A percentile compares a stretch with the other conserved stretches of the same genome.
These are phyloP conservation scores for Drosophila obscura DNA, from an alignment of 1,140 invertebrate genomes.

Conservation along the genomic window DNA sequence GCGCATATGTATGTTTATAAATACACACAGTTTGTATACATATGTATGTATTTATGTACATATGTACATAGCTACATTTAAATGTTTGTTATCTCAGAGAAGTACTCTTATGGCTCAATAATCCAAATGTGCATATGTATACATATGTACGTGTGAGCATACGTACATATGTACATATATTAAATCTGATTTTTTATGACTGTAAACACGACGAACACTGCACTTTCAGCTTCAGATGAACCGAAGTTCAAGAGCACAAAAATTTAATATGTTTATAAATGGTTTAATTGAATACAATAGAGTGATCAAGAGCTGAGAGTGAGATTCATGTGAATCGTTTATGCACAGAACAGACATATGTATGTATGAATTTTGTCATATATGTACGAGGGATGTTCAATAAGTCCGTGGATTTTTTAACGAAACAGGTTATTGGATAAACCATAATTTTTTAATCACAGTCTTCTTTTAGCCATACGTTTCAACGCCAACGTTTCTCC, in stretches of 20 bases:
- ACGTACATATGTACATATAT: slow-evolving; percentile 11
- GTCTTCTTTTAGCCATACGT: too few species aligned
- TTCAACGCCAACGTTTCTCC: too few species aligned
- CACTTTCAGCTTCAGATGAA: slow-evolving; percentile 52
- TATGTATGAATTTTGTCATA: slow-evolving; percentile 11
- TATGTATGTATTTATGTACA: slow-evolving; percentile 44
- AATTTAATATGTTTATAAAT: slow-evolving; percentile 77
- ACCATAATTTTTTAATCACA: too few species aligned
- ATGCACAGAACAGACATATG: slow-evolving; percentile 15
- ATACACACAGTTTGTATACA: slow-evolving; percentile 32
- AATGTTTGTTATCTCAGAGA: slow-evolving; percentile 23
- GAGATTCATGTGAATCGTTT: slow-evolving; percentile 39
- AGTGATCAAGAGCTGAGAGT: slow-evolving; percentile 52
- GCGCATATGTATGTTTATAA: slow-evolving; percentile 13
- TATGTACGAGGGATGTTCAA: neutral
- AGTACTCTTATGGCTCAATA: neutral
- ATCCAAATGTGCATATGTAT: slow-evolving; percentile 1
- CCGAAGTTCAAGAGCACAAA: slow-evolving; percentile 78
- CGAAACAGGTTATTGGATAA: neutral
- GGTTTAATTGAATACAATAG: slow-evolving; percentile 78
- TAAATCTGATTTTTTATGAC: slow-evolving; percentile 13
- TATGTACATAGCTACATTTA: slow-evolving; percentile 25
- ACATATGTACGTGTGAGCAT: slow-evolving; percentile 10
- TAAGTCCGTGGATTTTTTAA: neutral
- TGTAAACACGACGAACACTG: slow-evolving; percentile 47